These are phyloP conservation scores for Chymomyza amoena DNA, from an alignment of 2,888 invertebrate species.

Conservation along the genomic window DNA sequence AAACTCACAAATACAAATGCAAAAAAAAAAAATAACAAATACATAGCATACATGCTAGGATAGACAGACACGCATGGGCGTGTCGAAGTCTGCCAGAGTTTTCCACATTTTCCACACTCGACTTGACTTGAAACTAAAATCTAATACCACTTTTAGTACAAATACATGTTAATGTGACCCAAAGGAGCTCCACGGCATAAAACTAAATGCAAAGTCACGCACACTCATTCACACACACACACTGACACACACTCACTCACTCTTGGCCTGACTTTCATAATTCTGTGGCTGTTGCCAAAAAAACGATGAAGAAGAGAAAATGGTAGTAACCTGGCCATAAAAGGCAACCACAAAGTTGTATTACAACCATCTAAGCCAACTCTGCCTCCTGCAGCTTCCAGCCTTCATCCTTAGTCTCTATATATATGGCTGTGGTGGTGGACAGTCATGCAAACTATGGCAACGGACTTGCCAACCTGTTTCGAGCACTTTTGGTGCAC, in stretches of 20 bases:
- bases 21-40: not conserved
- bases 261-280: slow-evolving; percentile 47
- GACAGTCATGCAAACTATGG: slow-evolving; percentile 2
- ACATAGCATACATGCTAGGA: not conserved
- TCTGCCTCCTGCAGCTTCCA: not conserved
- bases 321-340: slow-evolving; percentile 39
- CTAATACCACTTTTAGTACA: slow-evolving; percentile 73
- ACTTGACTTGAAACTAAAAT: slow-evolving; percentile 73
- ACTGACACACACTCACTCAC: not conserved
- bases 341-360: slow-evolving; percentile 44
- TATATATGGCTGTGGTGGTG: not conserved
- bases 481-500: slow-evolving; percentile 14
- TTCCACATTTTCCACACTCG: slow-evolving; percentile 29
- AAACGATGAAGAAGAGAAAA: not conserved
- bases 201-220: slow-evolving; percentile 60
- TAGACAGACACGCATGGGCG: not conserved
- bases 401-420: not conserved
- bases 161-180: slow-evolving; percentile 73
- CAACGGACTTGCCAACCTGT: slow-evolving; percentile 51
- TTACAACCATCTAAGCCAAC: slow-evolving; percentile 2
- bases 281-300: slow-evolving; percentile 26
- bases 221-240: slow-evolving; percentile 20
- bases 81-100: not conserved
- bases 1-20: slow-evolving; percentile 24
- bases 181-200: slow-evolving; percentile 46